phyloP scores from a whole-genome alignment of 1,140 invertebrate genomes.

The Eriocheir sinensis region DNA sequence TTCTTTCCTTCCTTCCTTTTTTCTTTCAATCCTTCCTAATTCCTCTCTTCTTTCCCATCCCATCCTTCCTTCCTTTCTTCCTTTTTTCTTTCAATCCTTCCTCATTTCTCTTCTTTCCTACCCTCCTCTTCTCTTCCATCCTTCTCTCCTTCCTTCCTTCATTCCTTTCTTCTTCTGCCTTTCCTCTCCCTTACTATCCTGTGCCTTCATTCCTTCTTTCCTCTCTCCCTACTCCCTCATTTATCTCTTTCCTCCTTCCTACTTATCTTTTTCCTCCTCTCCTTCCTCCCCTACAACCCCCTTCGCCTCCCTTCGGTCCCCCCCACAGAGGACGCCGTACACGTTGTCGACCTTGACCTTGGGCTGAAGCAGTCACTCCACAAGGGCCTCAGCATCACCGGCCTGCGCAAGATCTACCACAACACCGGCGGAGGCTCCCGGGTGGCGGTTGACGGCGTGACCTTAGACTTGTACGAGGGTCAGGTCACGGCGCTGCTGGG shows the following conservation, averaged over 20 bases:
- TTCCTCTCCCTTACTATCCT: neutral
- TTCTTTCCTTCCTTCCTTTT: neutral
- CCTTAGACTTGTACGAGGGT: constrained; percentile 86
- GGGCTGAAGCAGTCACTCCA: constrained; percentile 70
- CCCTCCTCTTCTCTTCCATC: neutral
- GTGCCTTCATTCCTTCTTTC: neutral
- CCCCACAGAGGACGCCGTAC: constrained; percentile 58
- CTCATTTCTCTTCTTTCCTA: neutral
- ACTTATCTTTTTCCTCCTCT: neutral
- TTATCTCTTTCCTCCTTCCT: no score
- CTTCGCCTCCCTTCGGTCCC: neutral
- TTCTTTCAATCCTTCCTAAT: no score
- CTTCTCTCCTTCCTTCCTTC: constrained; percentile 7
- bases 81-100: neutral
- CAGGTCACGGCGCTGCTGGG: constrained; percentile 85
- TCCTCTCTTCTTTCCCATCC: neutral
- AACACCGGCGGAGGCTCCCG: constrained; percentile 73
- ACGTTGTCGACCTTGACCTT: constrained; percentile 59
- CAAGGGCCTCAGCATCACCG: constrained; percentile 66
- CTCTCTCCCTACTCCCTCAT: neutral
- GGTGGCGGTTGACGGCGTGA: constrained; percentile 87
- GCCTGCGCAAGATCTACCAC: constrained; percentile 76
- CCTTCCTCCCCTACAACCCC: neutral
- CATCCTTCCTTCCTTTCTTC: neutral
- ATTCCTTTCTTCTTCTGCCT: neutral